Conservation (phyloP, 1,140 invertebrate genomes). For the Pachyrhynchus sulphureomaculatus region DNA sequence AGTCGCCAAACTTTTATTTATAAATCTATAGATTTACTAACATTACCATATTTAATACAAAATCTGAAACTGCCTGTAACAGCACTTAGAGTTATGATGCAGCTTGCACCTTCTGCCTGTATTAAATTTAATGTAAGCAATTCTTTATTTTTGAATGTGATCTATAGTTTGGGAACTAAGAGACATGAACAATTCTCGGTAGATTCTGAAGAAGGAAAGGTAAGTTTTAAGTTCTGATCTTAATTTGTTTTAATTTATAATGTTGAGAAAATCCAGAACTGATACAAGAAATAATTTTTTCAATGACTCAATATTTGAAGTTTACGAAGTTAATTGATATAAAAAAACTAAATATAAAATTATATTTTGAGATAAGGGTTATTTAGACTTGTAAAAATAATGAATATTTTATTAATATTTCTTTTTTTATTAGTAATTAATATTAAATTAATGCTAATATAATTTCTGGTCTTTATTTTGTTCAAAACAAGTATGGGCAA, state of each 20-base stretch:
- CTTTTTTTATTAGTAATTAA: too few relatives aligned
- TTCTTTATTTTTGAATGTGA: slow-evolving; percentile 62
- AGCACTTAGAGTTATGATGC: slow-evolving; percentile 19
- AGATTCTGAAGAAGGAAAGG: slow-evolving; percentile 66
- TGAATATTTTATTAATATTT: neutral
- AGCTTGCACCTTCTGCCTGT: slow-evolving; percentile 27
- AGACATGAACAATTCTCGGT: slow-evolving; percentile 70
- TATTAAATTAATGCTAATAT: too few relatives aligned
- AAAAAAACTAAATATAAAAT: neutral
- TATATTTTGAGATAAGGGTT: neutral
- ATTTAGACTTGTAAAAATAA: neutral
- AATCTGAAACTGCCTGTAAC: slow-evolving; percentile 25
- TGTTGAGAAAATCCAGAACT: neutral
- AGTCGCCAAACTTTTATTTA: slow-evolving; percentile 63
- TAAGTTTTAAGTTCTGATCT: slow-evolving; percentile 43
- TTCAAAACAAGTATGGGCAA: too few relatives aligned
- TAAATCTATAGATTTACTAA: slow-evolving; percentile 64
- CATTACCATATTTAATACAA: slow-evolving; percentile 57
- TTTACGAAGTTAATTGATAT: neutral
- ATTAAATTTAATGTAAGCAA: slow-evolving; percentile 35
- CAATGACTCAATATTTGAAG: neutral
- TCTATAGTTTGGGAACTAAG: slow-evolving; percentile 74
- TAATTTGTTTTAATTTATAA: neutral
- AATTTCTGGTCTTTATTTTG: too few relatives aligned
- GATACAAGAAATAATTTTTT: neutral